phyloP scores from a whole-genome alignment of 2,113 vertebrate genomes.

The Climacteris rufus region DNA sequence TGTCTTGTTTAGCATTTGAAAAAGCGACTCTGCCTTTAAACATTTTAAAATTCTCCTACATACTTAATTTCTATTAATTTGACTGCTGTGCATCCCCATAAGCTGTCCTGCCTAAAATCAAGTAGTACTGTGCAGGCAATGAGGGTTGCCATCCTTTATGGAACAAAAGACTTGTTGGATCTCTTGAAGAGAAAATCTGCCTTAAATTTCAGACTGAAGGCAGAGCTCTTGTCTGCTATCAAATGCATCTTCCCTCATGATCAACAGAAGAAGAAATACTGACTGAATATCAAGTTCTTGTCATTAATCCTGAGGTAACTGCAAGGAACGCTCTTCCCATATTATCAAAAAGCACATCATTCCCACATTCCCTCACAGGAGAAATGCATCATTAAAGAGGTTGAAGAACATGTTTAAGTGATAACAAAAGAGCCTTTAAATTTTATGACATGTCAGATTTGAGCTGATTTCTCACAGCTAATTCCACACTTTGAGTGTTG shows the following conservation, averaged over 20 bases:
- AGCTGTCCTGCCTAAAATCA: background rate
- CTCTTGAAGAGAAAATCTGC: background rate
- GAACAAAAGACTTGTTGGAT: background rate
- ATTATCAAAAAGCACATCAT: background rate
- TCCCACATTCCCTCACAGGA: background rate
- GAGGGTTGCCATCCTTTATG: background rate
- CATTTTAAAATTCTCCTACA: background rate
- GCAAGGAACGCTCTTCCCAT: background rate
- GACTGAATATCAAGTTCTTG: background rate
- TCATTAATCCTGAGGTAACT: background rate
- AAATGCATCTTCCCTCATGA: background rate
- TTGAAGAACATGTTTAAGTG: background rate
- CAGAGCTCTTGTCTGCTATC: background rate
- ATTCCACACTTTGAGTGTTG: background rate
- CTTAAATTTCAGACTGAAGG: background rate
- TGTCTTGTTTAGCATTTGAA: background rate
- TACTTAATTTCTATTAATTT: background rate
- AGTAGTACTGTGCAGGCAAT: background rate
- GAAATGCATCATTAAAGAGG: background rate
- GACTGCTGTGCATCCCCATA: background rate
- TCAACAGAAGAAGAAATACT: background rate
- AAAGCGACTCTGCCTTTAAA: background rate
- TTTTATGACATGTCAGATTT: background rate
- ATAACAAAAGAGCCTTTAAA: background rate
- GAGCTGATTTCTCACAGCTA: background rate